phyloP scores from a whole-genome alignment of 2,113 vertebrate genomes.

The Eptatretus burgeri region DNA sequence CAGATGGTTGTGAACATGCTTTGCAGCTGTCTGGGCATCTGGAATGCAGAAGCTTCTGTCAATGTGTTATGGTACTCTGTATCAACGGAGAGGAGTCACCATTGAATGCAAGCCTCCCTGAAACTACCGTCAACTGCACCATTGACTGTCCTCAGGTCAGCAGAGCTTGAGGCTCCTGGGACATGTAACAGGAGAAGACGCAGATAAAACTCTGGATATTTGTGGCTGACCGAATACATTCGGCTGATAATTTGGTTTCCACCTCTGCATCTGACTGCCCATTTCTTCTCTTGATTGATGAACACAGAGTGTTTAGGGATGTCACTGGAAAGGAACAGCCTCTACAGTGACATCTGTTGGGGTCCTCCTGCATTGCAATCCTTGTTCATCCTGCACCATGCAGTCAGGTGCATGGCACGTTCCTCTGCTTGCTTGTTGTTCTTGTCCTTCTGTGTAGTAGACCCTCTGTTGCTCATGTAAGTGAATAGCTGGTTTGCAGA shows the following conservation, averaged over 20 bases:
- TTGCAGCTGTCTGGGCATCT: neutral
- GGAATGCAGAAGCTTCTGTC: neutral
- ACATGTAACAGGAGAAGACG: neutral
- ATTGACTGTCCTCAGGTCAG: neutral
- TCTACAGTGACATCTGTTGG: no score
- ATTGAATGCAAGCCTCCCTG: constrained; percentile 1
- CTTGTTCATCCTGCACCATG: constrained; percentile 1
- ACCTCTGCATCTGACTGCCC: constrained; percentile 2
- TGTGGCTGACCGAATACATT: neutral
- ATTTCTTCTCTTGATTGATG: neutral
- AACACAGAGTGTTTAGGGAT: neutral
- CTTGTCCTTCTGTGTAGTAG: neutral
- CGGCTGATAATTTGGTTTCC: constrained; percentile 1
- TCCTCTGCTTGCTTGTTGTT: neutral
- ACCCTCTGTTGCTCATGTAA: neutral
- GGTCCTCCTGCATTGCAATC: neutral
- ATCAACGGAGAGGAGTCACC: neutral
- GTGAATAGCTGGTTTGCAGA: neutral
- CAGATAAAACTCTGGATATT: neutral
- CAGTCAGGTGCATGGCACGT: constrained; percentile 2
- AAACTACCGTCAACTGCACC: neutral
- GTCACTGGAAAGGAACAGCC: neutral
- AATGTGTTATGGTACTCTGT: no score
- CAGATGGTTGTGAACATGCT: neutral
- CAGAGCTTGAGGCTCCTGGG: constrained; percentile 1